Evolutionary conservation across 2,113 vertebrate genomes (phyloP).

Genomic region (Indri indri): DNA sequence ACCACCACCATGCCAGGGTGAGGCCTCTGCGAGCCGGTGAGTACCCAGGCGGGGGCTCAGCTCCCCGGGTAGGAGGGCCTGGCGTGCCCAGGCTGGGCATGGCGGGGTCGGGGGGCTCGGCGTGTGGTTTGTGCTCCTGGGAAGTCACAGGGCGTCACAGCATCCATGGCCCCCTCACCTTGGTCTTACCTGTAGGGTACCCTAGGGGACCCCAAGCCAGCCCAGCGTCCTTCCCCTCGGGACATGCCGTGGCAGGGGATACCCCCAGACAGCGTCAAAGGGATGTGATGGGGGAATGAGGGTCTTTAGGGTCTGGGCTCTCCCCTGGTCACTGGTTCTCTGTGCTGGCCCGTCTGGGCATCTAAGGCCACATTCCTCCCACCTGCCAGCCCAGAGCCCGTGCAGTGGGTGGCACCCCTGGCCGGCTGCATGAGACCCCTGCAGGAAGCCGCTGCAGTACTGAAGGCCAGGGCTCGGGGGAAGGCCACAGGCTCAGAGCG

Average conservation of each 20-base stretch:
- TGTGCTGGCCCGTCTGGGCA: not conserved
- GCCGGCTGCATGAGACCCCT: not conserved
- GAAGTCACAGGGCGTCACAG: not conserved
- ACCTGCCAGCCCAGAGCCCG: not conserved
- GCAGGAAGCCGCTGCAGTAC: not conserved
- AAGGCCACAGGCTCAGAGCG: not conserved
- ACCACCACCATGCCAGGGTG: not conserved
- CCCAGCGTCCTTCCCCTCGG: not conserved
- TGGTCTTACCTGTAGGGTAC: not conserved
- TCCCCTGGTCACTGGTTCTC: fast-evolving
- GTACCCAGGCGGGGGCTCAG: not conserved
- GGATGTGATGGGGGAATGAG: not conserved
- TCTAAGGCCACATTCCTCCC: not conserved
- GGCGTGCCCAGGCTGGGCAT: fast-evolving
- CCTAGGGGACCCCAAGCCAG: not conserved
- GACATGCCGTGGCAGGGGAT: not conserved
- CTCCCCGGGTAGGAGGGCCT: not conserved
- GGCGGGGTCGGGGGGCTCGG: not conserved
- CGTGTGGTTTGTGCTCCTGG: not conserved
- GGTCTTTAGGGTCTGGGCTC: not conserved
- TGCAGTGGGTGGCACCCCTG: fast-evolving
- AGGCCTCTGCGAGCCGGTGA: slow-evolving; percentile 39
- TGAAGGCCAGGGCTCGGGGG: fast-evolving
- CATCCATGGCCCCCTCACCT: not conserved
- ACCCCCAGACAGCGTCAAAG: not conserved